phyloP scores from a whole-genome alignment of 2,888 invertebrate species.

The Parnassius glacialis region DNA sequence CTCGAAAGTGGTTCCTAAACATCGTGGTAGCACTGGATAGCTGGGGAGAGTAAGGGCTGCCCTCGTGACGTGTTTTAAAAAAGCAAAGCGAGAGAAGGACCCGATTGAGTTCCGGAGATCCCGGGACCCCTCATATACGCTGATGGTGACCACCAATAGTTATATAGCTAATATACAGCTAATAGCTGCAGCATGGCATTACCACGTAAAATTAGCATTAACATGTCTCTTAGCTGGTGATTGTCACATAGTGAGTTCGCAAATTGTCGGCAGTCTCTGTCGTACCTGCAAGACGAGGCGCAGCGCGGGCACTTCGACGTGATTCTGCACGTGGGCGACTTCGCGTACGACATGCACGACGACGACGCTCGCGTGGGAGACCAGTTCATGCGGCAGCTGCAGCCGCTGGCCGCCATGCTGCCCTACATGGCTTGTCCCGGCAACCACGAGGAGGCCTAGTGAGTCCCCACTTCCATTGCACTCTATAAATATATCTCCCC shows the following conservation, averaged over 20 bases:
- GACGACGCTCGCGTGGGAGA: constrained; percentile 92
- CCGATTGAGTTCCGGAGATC: not conserved
- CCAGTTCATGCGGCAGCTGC: constrained; percentile 95
- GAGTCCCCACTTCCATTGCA: constrained; percentile 50
- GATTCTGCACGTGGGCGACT: constrained; percentile 95
- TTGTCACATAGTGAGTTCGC: not conserved
- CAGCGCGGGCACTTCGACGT: constrained; percentile 91
- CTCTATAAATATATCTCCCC: no score
- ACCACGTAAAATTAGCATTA: no score
- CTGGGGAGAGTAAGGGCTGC: not conserved
- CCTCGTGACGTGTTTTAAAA: not conserved
- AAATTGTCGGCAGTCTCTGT: constrained; percentile 73
- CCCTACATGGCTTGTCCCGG: constrained; percentile 97
- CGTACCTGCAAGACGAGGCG: constrained; percentile 91
- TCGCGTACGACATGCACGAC: constrained; percentile 95
- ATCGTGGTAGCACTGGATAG: no score
- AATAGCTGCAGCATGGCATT: no score
- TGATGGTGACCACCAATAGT: not conserved
- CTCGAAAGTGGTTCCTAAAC: no score
- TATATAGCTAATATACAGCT: no score
- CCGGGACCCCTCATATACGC: no score
- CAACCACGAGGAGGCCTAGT: constrained; percentile 94
- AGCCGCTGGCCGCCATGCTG: constrained; percentile 92
- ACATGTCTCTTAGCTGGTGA: not conserved
- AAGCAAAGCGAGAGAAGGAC: not conserved